These are phyloP conservation scores for Cyrtorhinus lividipennis DNA, from an alignment of 1,140 invertebrate species.

Conservation along the genomic window DNA sequence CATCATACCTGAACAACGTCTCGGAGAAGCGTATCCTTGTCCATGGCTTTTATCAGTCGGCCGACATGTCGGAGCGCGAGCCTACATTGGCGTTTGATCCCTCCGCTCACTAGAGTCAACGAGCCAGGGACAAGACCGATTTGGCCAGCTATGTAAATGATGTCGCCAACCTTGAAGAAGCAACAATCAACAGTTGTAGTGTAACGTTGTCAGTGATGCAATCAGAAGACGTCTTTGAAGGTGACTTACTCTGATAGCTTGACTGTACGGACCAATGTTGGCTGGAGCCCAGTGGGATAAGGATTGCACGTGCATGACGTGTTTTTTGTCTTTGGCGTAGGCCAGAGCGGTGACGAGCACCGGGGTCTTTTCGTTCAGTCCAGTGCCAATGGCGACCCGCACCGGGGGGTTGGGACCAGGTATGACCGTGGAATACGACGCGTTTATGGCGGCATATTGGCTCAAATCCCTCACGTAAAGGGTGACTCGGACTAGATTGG, in stretches of 20 bases:
- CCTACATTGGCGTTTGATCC: conserved; percentile 59
- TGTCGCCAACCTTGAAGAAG: conserved; percentile 40
- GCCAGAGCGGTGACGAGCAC: conserved; percentile 64
- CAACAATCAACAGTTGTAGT: background rate
- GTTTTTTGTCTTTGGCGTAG: conserved; percentile 40
- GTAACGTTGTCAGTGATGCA: background rate
- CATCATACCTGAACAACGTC: conserved; percentile 64
- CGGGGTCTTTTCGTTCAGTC: conserved; percentile 50
- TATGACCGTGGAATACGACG: conserved; percentile 49
- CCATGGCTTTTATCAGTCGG: conserved; percentile 62
- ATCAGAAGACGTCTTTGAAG: background rate
- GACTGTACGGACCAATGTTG: conserved; percentile 91
- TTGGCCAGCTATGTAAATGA: conserved; percentile 79
- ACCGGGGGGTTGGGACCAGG: conserved; percentile 76
- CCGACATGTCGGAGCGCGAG: conserved; percentile 68
- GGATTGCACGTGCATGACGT: conserved; percentile 83
- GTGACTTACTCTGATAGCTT: conserved; percentile 56
- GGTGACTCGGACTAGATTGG: conserved; percentile 60
- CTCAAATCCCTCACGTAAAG: conserved; percentile 70
- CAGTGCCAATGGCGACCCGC: conserved; percentile 71
- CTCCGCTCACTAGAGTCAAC: conserved; percentile 55
- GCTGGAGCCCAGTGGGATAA: conserved; percentile 92
- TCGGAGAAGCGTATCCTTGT: conserved; percentile 52
- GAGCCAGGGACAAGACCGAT: conserved; percentile 77
- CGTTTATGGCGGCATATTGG: conserved; percentile 60